These are phyloP conservation scores for Venustaconcha ellipsiformis DNA, from an alignment of 1,140 invertebrate species.

Conservation along the genomic window DNA sequence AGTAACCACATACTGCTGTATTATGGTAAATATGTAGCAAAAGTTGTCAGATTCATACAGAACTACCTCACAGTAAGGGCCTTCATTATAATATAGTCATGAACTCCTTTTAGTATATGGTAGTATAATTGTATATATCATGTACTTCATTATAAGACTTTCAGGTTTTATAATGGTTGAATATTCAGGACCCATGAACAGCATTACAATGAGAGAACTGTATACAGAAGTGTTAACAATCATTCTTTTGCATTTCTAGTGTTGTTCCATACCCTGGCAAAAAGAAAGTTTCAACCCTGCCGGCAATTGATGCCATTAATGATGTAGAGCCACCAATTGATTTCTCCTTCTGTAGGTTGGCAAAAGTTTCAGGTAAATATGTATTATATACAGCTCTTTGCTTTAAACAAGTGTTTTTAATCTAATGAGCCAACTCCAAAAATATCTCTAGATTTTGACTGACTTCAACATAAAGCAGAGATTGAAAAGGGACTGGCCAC, in stretches of 20 bases:
- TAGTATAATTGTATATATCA: no score
- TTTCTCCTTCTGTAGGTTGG: constrained; percentile 47
- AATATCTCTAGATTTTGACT: constrained; percentile 1
- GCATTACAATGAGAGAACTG: no score
- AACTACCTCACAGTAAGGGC: no score
- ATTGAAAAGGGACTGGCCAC: not conserved
- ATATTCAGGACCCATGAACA: no score
- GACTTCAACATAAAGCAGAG: not conserved
- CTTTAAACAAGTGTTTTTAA: not conserved
- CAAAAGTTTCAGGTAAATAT: constrained; percentile 39
- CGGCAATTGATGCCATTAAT: constrained; percentile 38
- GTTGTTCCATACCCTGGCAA: constrained; percentile 37
- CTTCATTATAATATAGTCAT: no score
- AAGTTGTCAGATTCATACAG: no score
- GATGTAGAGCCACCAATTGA: constrained; percentile 43
- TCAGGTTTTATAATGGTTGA: no score
- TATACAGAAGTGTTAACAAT: no score
- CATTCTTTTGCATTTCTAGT: constrained; percentile 28
- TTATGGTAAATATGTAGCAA: no score
- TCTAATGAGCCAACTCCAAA: not conserved
- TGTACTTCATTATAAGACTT: no score
- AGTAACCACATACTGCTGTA: no score
- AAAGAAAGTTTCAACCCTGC: constrained; percentile 25
- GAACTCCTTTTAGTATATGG: no score
- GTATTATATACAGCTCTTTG: not conserved